Conservation (phyloP, 2,888 invertebrate genomes). For the Pollenia amentaria region DNA sequence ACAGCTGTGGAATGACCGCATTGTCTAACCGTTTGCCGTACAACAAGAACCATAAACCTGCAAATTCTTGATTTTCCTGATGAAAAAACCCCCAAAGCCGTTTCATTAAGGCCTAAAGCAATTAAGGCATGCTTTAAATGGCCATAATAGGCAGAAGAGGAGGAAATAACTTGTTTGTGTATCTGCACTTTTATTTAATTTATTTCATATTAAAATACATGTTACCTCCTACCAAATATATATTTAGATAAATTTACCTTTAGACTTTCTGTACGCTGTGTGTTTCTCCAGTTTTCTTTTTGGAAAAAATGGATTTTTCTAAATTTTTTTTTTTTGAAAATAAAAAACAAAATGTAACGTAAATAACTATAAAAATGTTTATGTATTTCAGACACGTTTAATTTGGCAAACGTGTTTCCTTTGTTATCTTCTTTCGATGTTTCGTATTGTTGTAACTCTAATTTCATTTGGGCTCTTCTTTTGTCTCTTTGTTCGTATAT, state of each 20-base stretch:
- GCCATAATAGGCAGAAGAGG: background rate
- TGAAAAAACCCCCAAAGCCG: background rate
- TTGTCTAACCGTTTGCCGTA: slow-evolving; percentile 14
- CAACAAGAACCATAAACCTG: background rate
- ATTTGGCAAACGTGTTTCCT: slow-evolving; percentile 61
- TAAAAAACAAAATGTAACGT: background rate
- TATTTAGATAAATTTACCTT: background rate
- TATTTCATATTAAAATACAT: slow-evolving; percentile 26
- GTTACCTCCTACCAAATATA: background rate
- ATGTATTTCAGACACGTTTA: slow-evolving; percentile 56
- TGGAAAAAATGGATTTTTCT: background rate
- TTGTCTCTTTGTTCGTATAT: background rate
- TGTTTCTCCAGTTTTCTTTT: background rate
- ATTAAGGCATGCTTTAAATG: slow-evolving; percentile 37
- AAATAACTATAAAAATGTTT: slow-evolving; percentile 31
- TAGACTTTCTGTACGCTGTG: background rate
- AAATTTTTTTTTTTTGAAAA: background rate
- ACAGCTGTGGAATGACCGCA: background rate
- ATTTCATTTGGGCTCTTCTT: too few relatives aligned
- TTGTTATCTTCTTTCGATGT: background rate
- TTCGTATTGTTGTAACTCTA: background rate
- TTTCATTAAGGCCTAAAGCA: slow-evolving; percentile 1
- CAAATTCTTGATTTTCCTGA: background rate
- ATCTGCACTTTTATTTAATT: background rate
- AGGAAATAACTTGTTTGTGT: too few relatives aligned